Base-by-base conservation (phyloP, 2,797 vertebrate species). In the Epinephelus coioides region DNA sequence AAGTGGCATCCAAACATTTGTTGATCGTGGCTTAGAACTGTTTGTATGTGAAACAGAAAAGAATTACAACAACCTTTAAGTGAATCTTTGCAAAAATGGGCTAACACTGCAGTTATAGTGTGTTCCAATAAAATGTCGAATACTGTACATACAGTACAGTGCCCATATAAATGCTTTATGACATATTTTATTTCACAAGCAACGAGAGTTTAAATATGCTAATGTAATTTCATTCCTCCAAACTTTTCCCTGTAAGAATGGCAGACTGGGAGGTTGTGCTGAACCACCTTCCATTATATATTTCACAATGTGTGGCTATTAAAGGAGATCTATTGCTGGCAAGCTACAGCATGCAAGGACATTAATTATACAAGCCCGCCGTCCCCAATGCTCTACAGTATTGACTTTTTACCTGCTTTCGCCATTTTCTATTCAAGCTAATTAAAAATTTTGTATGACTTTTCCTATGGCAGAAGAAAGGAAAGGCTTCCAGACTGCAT, bases 301-400 rank as follows among this genome's bases (percentile, higher is more conserved):
- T 84, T 78, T 84, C 80, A 82, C 66, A 57, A 82, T 82, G 76
- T 76, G 55, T 25, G 59, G 68, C 83, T 78, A 72, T 80, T 87
- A 86, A 79, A 67, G 64, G 21, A 86, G 78, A 86, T 84, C 79
- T 83, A 89, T 84, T 86, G 87, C 89, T 78, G 76, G 82, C 63
- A 76, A 62, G 64, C 70, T 74, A 80, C 60, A 11, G 9, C 71
- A 84, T 82, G 71, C 86, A 89, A 88, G 76, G 78, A 78, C 80
- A 84, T 88, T 85, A 83, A 86, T 86, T 89, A 86, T 71, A 78
- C 71, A 83, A 80, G 67, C 64, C 47, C 23, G 7, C n/a, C 25
- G 73, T 88, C 81, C 79, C 69, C 17, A 17, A 13, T 71, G 70
- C 57, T 60, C 54, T 43, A 18, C 59, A 60, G 44, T 79, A 90